phyloP scores from a whole-genome alignment of 2,888 invertebrate genomes.

The Hydropsyche betteni region DNA sequence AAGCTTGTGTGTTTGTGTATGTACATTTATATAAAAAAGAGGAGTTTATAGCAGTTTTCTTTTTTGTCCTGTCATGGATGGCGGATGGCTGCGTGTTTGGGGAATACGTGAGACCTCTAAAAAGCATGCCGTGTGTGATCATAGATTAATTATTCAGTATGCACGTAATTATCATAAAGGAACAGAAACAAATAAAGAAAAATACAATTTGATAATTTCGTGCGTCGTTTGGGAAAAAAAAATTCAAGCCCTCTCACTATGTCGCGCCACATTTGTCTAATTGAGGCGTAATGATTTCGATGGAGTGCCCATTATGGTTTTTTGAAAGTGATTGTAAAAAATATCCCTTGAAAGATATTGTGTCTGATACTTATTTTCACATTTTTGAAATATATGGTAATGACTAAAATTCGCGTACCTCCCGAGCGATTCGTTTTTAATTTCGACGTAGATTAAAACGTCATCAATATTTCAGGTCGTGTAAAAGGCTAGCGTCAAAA shows the following conservation, averaged over 20 bases:
- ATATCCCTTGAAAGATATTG: no score
- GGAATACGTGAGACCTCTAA: slow-evolving; percentile 33
- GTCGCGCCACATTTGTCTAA: not conserved
- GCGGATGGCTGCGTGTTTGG: slow-evolving; percentile 34
- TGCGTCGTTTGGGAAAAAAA: not conserved
- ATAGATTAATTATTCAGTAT: slow-evolving; percentile 40
- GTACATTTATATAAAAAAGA: not conserved
- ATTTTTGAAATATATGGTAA: no score
- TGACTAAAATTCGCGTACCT: no score
- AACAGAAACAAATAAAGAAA: not conserved
- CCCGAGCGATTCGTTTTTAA: not conserved
- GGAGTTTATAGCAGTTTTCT: slow-evolving; percentile 15
- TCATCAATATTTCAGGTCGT: not conserved
- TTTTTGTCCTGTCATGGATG: slow-evolving; percentile 11
- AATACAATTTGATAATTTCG: not conserved
- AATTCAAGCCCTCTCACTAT: no score
- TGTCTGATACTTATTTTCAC: no score
- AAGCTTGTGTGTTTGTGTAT: slow-evolving; percentile 1
- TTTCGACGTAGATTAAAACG: slow-evolving; percentile 4
- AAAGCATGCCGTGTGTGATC: slow-evolving; percentile 43
- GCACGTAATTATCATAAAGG: slow-evolving; percentile 14
- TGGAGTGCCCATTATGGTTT: not conserved
- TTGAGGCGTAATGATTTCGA: not conserved
- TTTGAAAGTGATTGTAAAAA: no score
- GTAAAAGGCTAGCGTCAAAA: not conserved